Conservation (phyloP, 2,113 vertebrate genomes). For the Zosterops pallidus region DNA sequence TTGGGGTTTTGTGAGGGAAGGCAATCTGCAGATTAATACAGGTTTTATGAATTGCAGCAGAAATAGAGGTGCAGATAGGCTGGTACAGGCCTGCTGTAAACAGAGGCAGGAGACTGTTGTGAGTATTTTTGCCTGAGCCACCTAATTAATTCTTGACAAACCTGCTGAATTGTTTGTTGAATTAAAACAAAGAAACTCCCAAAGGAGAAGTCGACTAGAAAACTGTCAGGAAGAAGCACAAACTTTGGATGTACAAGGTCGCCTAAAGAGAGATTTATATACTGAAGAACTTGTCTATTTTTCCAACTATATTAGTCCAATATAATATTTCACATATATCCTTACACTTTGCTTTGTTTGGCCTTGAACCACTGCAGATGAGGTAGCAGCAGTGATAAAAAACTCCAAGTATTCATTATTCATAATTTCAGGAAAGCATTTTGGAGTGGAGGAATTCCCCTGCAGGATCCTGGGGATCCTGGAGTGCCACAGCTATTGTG, state of each 20-base stretch:
- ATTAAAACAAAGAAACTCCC: slow-evolving; percentile 37
- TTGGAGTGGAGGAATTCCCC: not conserved
- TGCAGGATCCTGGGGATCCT: not conserved
- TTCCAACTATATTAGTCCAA: not conserved
- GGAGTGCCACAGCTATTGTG: rapidly evolving
- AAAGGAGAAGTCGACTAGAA: not conserved
- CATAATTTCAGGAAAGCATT: not conserved
- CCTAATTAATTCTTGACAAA: slow-evolving; percentile 40
- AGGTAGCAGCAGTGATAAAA: not conserved
- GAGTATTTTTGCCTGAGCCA: not conserved
- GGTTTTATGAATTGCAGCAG: not conserved
- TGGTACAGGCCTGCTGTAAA: not conserved
- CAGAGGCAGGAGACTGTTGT: not conserved
- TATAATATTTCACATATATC: not conserved
- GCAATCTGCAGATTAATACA: not conserved
- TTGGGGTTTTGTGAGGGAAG: not conserved
- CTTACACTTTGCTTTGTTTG: not conserved
- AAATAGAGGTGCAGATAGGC: not conserved
- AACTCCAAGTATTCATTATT: not conserved
- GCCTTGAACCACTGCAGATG: not conserved
- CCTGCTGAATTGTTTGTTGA: slow-evolving; percentile 12
- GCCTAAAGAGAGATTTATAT: not conserved
- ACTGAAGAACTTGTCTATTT: not conserved
- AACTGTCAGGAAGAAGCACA: not conserved
- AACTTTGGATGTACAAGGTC: not conserved